Conservation (phyloP, 2,888 invertebrate species). For the Drosophila leonis region DNA sequence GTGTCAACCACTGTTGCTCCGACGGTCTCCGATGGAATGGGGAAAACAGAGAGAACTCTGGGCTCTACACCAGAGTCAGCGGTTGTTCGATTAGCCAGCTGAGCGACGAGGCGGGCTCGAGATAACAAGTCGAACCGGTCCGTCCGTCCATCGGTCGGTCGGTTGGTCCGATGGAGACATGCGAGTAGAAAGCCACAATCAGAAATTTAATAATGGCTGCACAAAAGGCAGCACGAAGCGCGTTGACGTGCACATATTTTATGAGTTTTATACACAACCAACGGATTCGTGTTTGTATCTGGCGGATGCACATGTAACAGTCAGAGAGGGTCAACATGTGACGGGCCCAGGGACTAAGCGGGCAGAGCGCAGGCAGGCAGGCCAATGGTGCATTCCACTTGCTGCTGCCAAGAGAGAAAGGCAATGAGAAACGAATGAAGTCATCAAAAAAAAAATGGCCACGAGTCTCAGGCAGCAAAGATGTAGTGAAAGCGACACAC, state of each 20-base stretch:
- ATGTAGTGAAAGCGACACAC: slow-evolving; percentile 63
- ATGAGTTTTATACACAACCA: slow-evolving; percentile 75
- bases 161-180: slow-evolving; percentile 49
- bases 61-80: slow-evolving; percentile 31
- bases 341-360: neutral
- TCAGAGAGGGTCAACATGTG: slow-evolving; percentile 19
- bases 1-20: slow-evolving; percentile 48
- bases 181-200: slow-evolving; percentile 81
- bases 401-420: slow-evolving; percentile 57
- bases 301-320: slow-evolving; percentile 71
- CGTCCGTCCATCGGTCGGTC: slow-evolving; percentile 10
- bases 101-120: slow-evolving; percentile 54
- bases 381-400: slow-evolving; percentile 43
- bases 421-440: slow-evolving; percentile 69
- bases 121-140: slow-evolving; percentile 77
- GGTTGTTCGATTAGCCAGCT: slow-evolving; percentile 61
- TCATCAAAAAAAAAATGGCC: slow-evolving; percentile 71
- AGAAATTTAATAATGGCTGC: slow-evolving; percentile 83
- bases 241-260: slow-evolving; percentile 83
- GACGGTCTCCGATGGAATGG: neutral
- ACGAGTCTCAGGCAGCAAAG: slow-evolving; percentile 23
- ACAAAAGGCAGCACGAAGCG: slow-evolving; percentile 75
- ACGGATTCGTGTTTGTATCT: slow-evolving; percentile 63
- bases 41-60: slow-evolving; percentile 16
- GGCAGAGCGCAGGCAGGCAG: slow-evolving; percentile 3